phyloP scores from a whole-genome alignment of 2,797 vertebrate species.

The Okamejei kenojei region DNA sequence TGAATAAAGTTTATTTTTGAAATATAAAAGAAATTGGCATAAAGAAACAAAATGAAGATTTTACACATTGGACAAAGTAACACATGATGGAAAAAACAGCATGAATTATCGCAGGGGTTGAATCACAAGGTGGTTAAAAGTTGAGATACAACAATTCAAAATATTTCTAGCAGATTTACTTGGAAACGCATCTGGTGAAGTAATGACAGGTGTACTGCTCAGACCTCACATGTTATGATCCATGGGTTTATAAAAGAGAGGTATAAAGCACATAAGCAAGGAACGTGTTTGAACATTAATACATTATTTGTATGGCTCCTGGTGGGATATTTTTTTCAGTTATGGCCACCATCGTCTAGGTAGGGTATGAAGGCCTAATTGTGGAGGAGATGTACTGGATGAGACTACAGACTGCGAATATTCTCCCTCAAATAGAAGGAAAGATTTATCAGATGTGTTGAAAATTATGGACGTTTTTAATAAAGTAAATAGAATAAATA shows the following conservation, averaged over 20 bases:
- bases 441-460: neutral
- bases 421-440: neutral
- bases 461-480: neutral
- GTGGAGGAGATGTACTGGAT: neutral
- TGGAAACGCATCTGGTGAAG: neutral
- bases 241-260: neutral
- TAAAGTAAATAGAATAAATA: neutral
- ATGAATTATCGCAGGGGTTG: neutral
- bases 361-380: neutral
- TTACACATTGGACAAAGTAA: neutral
- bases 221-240: neutral
- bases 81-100: slow-evolving; percentile 1
- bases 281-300: neutral
- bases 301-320: neutral
- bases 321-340: neutral
- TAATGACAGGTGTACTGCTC: neutral
- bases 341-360: neutral
- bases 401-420: neutral
- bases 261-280: neutral
- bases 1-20: too few relatives aligned
- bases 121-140: neutral
- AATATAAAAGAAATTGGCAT: too few relatives aligned
- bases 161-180: neutral
- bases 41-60: neutral
- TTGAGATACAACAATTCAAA: neutral